Evolutionary conservation across 2,113 vertebrate genomes (phyloP), one percentile per base, ranked within the genome.

Genomic region (Thamnophis sirtalis): DNA sequence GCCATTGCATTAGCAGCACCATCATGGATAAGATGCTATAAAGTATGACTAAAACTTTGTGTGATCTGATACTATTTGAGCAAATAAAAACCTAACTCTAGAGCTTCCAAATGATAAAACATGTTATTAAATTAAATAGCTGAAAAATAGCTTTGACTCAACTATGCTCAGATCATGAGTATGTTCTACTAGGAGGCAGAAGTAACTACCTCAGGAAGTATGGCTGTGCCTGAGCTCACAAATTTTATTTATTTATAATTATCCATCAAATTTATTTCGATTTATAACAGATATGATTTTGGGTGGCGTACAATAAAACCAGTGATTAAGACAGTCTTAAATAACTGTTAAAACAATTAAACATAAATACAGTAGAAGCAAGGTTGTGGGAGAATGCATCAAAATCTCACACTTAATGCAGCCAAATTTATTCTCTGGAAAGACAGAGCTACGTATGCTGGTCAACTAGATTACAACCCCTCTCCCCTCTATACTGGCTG

Each of bases 1-100:
- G 95, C 94, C 96, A 96, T 96, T 95, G 92, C 91, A 95, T 96
- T 96, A 94, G 93, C 95, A 95, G 68, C 63, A 96, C 68, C 91
- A 96, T 43, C 87, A 92, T 19, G 91, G 90, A 94, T 94, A 89
- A 91, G 58, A 7, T 88, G 94, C 89, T 38, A 73, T 24, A 2
- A 33, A 54, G 86, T 5, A 9, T 95, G 88, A 91, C 91, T 93
- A 91, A 48, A 92, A 93, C 92, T 86, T 0, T 0, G 2, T 88
- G 88, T 0, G 0, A 92, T 87, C 94, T 92, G 92, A 95, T 94
- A 94, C 93, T 87, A 58, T 92, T 88, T 89, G 60, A 90, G 58
- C 92, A 94, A 95, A 94, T 58, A 92, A 93, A 95, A 94, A 96
- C 92, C 92, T 28, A 5, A 86, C 89, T 92, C 90, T 54, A 92